A percentile compares a stretch with the other conserved stretches of the same genome.
These are phyloP conservation scores for Oncorhynchus mykiss DNA, from an alignment of 2,113 vertebrate species.

Conservation along the genomic window DNA sequence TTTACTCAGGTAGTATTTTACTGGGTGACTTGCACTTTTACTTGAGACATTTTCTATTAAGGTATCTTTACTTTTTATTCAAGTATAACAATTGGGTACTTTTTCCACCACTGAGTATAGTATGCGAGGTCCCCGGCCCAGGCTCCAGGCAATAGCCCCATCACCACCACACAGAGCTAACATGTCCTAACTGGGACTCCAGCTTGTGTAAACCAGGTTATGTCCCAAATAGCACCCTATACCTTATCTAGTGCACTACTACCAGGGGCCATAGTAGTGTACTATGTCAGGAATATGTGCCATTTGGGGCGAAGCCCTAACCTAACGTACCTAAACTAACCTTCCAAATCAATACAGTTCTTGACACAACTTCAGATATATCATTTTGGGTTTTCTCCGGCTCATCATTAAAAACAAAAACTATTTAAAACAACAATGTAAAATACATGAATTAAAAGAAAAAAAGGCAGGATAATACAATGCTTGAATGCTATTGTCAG, in stretches of 20 bases:
- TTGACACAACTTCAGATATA: slow-evolving; percentile 68
- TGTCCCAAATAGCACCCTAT: too few relatives aligned
- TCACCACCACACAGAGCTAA: slow-evolving; percentile 25
- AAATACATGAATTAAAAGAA: neutral
- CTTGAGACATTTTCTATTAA: too few relatives aligned
- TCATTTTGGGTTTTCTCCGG: slow-evolving; percentile 86
- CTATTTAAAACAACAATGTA: slow-evolving; percentile 6
- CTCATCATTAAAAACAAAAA: slow-evolving; percentile 44
- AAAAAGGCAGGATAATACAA: neutral
- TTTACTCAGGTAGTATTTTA: too few relatives aligned
- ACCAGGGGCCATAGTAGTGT: too few relatives aligned
- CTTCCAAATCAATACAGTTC: slow-evolving; percentile 75
- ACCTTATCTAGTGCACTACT: too few relatives aligned
- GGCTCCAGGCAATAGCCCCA: slow-evolving; percentile 19
- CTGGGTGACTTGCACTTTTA: too few relatives aligned
- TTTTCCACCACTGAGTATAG: slow-evolving; percentile 7
- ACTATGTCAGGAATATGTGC: too few relatives aligned
- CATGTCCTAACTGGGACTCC: slow-evolving; percentile 52
- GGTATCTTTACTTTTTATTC: too few relatives aligned
- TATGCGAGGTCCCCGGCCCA: slow-evolving; percentile 25
- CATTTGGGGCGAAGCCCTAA: too few relatives aligned
- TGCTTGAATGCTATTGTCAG: too few relatives aligned
- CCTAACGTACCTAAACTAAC: too few relatives aligned
- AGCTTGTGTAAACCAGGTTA: slow-evolving; percentile 37
- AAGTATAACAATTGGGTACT: too few relatives aligned